Base-by-base conservation (phyloP, 2,888 invertebrate genomes). In the Ophioninae sp. region DNA sequence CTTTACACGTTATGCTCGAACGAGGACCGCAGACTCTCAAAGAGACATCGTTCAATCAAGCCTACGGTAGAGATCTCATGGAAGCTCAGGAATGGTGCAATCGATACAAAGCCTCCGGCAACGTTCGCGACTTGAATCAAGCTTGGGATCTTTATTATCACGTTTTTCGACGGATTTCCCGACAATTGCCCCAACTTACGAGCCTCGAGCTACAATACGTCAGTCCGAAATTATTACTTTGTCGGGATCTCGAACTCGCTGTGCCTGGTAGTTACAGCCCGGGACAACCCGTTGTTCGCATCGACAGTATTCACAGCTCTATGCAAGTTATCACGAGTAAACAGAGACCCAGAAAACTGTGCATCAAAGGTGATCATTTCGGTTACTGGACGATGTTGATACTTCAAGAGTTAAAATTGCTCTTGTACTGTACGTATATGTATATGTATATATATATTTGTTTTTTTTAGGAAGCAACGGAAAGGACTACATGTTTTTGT, bases 121-220 rank as follows among this genome's bases (percentile, higher is more conserved):
- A 97, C 88, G 96, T 97, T 6, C 96, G 98, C 87, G 99, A 99
- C 90, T 93, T 99, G 86, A 99, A 98, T 92, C 98, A 98, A 92
- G 99, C 99, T 3, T 99, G 99, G 99, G 99, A 99, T 92, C 94
- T 99, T 58, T 99, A 99, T 93, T 99, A 99, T 93, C 98, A 99
- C 92, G 99, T 99, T 75, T 99, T 99, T 94, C 95, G 99, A 41
- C 96, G 98, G 88, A 99, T 99, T 91, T 97, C 98, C 23, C 96
- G 98, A 23, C 99, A 99, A 93, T 94, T 99, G 87, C 98, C 99
- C 3, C 97, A 97, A 91, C 93, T 98, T 61, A 98, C 98, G 6
- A 97, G 97, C 2, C 94, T 98, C 64, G 98, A 98, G 93, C 94
- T 98, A 88, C 98, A 99, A 91, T 99, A 99, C 93, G 99, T 99